phyloP scores from a whole-genome alignment of 2,888 invertebrate genomes.

The Protodeltote pygarga region DNA sequence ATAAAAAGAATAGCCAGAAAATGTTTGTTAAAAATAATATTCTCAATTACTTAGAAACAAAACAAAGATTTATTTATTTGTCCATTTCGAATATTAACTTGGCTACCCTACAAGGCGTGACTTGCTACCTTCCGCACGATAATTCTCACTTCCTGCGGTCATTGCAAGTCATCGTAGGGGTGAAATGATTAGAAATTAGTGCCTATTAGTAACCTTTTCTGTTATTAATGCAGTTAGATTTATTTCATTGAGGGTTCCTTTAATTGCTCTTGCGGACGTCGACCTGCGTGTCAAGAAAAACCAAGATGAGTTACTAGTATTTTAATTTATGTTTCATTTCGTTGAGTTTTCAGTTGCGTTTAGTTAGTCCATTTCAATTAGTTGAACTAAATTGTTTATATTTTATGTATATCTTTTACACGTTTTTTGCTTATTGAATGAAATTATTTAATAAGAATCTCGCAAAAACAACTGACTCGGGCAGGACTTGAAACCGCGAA shows the following conservation, averaged over 20 bases:
- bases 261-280: constrained; percentile 70
- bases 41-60: background rate
- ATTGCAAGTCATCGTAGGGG: constrained; percentile 64
- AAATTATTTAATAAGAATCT: no score
- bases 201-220: constrained; percentile 65
- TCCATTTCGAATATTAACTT: background rate
- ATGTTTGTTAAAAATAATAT: no score
- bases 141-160: constrained; percentile 66
- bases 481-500: no score
- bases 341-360: no score
- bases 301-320: background rate
- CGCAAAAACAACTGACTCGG: no score
- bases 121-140: constrained; percentile 56
- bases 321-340: background rate
- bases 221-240: constrained; percentile 49
- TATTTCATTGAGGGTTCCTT: constrained; percentile 54
- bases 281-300: constrained; percentile 7
- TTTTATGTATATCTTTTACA: no score
- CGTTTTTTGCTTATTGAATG: no score
- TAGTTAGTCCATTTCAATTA: no score
- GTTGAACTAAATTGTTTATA: no score
- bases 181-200: constrained; percentile 56
- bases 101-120: constrained; percentile 45
- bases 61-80: background rate
- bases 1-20: no score